Base-by-base conservation (phyloP, 2,888 invertebrate species). In the Chrysotoxum bicinctum region DNA sequence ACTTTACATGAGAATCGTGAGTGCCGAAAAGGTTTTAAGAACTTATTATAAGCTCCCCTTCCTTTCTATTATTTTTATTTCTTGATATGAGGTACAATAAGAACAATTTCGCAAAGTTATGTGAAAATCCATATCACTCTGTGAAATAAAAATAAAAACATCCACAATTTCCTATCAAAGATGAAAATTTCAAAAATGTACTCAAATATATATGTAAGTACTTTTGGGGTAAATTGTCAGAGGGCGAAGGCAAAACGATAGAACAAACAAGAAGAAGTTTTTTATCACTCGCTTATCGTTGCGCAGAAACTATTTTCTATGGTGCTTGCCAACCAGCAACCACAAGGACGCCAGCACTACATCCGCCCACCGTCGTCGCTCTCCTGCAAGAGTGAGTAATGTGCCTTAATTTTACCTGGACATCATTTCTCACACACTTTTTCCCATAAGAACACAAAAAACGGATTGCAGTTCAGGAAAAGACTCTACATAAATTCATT, bases 401-500 rank as follows among this genome's bases (percentile, higher is more conserved):
- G 70, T 50, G 14, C 40, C 52, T 76, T 72, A 72, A 81, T 81
- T 76, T 72, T 64, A 76, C 70, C 81, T 81, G 77, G 70, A 70
- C 76, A 40, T 54, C 62, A 26, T 62, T 40, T 62, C 16, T 62
- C 62, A 43, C 43, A 62, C 43, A 21, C n/a, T 43, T 43, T 16
- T 21, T 23, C 23, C 2, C 45, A 10, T 1, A n/a, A 2, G n/a
- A n/a, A 7, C 3, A 23, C n/a, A 50, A 50, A 14, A 14, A 50
- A 37, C 21, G 26, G 43, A 62, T 64, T 62, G 26, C 19, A 78
- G 35, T 35, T 26, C 16, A 48, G 56, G 45, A 62, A 54, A 69
- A 35, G 52, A 64, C 40, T 69, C 32, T 14, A 64, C 62, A 70
- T 14, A 64, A 69, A 70, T 75, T 60, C 40, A 76, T 81, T 66